These are phyloP conservation scores for Agrenia bidenticulata DNA, from an alignment of 2,888 invertebrate genomes.

Conservation along the genomic window DNA sequence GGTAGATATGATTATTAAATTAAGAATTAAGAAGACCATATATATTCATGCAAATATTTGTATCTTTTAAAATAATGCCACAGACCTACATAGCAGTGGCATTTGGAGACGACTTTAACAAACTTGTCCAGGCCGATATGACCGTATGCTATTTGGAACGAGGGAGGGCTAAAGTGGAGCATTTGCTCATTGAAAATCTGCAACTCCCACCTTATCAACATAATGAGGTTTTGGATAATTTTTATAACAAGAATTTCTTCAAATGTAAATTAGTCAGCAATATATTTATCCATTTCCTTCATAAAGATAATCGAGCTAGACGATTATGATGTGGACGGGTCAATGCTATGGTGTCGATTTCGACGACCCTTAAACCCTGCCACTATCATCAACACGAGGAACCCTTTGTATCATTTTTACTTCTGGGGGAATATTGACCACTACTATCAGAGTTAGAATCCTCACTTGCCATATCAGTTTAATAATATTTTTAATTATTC, in stretches of 20 bases:
- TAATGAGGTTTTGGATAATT: conserved; percentile 43
- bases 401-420: conserved; percentile 43
- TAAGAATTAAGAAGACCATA: no score
- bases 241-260: no score
- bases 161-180: conserved; percentile 43
- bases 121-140: conserved; percentile 47
- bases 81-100: conserved; percentile 49
- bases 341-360: conserved; percentile 50
- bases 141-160: conserved; percentile 47
- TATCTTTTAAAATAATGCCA: no score
- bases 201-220: conserved; percentile 36
- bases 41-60: no score
- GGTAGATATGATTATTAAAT: background rate
- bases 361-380: conserved; percentile 35
- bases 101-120: conserved; percentile 48
- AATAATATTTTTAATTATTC: conserved; percentile 1
- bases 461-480: background rate
- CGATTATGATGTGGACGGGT: conserved; percentile 47
- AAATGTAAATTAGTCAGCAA: no score
- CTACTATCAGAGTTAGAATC: conserved; percentile 35
- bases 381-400: conserved; percentile 33
- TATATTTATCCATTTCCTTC: no score
- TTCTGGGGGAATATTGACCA: conserved; percentile 33
- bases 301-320: conserved; percentile 40
- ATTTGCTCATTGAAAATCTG: conserved; percentile 45